Percentiles rank a stretch among this genome's conserved stretches.
phyloP scores from a whole-genome alignment of 2,888 invertebrate species.

The Hydriomena furcata region DNA sequence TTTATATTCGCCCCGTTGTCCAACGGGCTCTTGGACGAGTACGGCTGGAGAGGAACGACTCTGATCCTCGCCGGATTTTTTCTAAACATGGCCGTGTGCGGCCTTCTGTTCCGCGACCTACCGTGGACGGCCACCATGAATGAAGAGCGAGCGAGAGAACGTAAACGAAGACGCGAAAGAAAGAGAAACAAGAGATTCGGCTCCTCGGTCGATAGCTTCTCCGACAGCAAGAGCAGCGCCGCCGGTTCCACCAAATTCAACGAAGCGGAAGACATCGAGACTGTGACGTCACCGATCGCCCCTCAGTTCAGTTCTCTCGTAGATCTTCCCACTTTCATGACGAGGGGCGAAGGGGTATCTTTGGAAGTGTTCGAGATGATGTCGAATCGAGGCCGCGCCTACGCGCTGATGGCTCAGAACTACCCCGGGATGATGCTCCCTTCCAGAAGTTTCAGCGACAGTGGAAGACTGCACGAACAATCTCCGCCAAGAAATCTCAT shows the following conservation, averaged over 20 bases:
- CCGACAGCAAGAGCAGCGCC: slow-evolving; percentile 87
- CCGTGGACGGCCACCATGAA: slow-evolving; percentile 83
- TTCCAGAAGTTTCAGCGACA: slow-evolving; percentile 89
- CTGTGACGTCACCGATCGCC: slow-evolving; percentile 46
- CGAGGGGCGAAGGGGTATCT: slow-evolving; percentile 90
- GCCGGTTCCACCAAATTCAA: slow-evolving; percentile 62
- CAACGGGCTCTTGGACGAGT: slow-evolving; percentile 88
- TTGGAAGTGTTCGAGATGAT: slow-evolving; percentile 89
- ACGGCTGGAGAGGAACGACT: slow-evolving; percentile 93
- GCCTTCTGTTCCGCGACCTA: slow-evolving; percentile 90
- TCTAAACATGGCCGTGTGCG: slow-evolving; percentile 91
- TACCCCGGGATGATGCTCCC: slow-evolving; percentile 89
- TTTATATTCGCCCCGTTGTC: slow-evolving; percentile 93
- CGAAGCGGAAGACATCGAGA: too few species aligned
- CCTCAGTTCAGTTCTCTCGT: slow-evolving; percentile 91
- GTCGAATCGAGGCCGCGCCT: slow-evolving; percentile 87
- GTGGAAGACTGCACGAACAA: slow-evolving; percentile 70
- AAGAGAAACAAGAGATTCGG: slow-evolving; percentile 82
- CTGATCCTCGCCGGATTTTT: slow-evolving; percentile 92
- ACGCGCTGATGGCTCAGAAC: slow-evolving; percentile 88
- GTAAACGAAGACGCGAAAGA: slow-evolving; percentile 84
- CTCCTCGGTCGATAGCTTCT: slow-evolving; percentile 88
- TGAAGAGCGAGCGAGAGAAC: slow-evolving; percentile 84
- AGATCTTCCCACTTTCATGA: slow-evolving; percentile 92
- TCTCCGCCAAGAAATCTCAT: slow-evolving; percentile 62